Base-by-base conservation (phyloP, 2,113 vertebrate species). In the Erpornis zantholeuca region DNA sequence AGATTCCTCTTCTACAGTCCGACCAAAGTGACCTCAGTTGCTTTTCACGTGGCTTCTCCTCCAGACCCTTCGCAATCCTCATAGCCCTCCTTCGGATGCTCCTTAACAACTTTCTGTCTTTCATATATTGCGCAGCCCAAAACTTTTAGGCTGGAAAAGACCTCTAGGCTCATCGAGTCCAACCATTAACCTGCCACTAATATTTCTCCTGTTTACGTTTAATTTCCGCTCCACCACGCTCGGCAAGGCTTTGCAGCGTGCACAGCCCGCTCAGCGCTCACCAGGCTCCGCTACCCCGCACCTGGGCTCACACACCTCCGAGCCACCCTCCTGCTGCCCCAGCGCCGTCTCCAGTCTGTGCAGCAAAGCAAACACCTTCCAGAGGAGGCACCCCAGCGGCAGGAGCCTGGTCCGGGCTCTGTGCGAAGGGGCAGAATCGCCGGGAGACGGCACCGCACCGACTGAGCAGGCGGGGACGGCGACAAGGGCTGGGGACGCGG, bases 401-500 rank as follows among this genome's bases (percentile, higher is more conserved):
- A 11, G 33, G 13, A 71, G 6, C 40, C 52, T 24, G 9, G 1
- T 31, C 45, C 45, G 22, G 1, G 24, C 6, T 31, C 15, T 1
- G 38, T 9, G 28, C 9, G 1, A 9, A 24, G 42, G 52, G 17
- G 7, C 6, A 4, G 24, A 59, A 8, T 31, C 18, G 20, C 4
- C 3, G 4, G 2, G 56, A 50, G 31, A 11, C 28, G 31, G 4
- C 63, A 6, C n/a, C 14, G 1, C 3, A 2, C 7, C 19, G 9
- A 4, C 11, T 16, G 13, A n/a, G 16, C 65, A 10, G 50, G 57
- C 6, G 8, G 52, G n/a, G 25, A 21, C 8, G 10, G 36, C 11
- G 7, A 16, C 4, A 6, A 1, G 28, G 18, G 6, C 4, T 14
- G 47, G 12, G 28, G 7, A 1, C 6, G 42, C 3, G 1, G n/a